A percentile compares a stretch with the other conserved stretches of the same genome.
These are phyloP conservation scores for Heterotis niloticus DNA, from an alignment of 2,113 vertebrate genomes.

Conservation along the genomic window DNA sequence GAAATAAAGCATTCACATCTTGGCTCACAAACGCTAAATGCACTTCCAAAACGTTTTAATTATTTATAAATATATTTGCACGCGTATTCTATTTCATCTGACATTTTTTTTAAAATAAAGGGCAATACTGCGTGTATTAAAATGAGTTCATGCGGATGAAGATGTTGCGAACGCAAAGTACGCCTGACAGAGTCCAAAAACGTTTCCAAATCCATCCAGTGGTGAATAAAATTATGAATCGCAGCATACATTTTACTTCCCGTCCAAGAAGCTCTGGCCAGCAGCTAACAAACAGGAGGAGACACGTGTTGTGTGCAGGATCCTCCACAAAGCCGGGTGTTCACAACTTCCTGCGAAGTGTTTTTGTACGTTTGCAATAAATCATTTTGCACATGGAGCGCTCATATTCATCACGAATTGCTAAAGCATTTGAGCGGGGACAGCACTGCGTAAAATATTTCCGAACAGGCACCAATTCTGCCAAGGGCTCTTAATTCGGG, in stretches of 20 bases:
- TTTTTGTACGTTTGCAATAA: not conserved
- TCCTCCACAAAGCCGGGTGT: not conserved
- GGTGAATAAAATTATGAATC: not conserved
- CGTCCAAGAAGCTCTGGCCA: not conserved
- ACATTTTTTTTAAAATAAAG: too few species aligned
- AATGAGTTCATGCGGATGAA: not conserved
- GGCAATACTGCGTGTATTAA: too few species aligned
- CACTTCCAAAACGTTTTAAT: too few species aligned
- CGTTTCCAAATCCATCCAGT: not conserved
- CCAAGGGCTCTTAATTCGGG: not conserved
- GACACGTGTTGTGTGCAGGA: constrained; percentile 20
- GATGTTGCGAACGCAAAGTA: not conserved
- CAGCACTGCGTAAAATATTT: not conserved
- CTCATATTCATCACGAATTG: not conserved
- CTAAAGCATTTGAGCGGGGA: not conserved
- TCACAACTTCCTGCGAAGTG: too few species aligned
- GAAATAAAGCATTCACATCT: too few species aligned
- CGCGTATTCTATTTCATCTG: too few species aligned
- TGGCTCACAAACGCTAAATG: too few species aligned
- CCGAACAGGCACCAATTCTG: not conserved
- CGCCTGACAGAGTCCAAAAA: not conserved
- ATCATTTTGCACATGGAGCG: not conserved
- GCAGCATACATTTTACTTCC: constrained; percentile 5
- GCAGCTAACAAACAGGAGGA: constrained; percentile 19
- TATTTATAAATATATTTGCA: too few species aligned